Percentiles rank a stretch among this genome's conserved stretches.
Conservation (phyloP, 2,113 vertebrate species). For the Entomyzon cyanotis region DNA sequence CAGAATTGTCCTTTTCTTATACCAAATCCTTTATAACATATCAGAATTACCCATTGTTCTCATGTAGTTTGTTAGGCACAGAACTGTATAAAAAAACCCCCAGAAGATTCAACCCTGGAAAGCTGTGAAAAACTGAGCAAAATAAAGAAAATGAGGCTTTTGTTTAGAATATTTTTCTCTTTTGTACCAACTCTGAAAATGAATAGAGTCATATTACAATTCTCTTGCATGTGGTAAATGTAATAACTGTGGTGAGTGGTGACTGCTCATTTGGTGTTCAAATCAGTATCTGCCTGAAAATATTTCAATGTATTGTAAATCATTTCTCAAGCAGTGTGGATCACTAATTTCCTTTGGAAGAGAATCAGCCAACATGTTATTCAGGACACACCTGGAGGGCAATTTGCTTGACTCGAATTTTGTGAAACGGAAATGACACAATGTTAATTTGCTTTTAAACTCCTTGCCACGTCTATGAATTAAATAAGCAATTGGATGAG, state of each 20-base stretch:
- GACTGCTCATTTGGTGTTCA: neutral
- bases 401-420: slow-evolving; percentile 50
- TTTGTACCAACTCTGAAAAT: neutral
- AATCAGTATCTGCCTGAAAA: slow-evolving; percentile 11
- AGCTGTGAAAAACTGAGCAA: neutral
- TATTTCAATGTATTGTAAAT: neutral
- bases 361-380: neutral
- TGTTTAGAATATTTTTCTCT: neutral
- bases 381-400: slow-evolving; percentile 39
- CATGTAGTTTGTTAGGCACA: neutral
- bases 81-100: neutral
- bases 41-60: neutral
- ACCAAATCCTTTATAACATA: neutral
- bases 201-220: neutral
- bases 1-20: neutral
- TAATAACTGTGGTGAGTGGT: neutral
- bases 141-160: neutral
- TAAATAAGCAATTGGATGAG: slow-evolving; percentile 49
- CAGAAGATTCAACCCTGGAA: neutral
- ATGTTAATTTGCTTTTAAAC: slow-evolving; percentile 58
- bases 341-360: slow-evolving; percentile 28
- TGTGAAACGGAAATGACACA: slow-evolving; percentile 55
- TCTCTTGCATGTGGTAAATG: neutral
- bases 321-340: neutral
- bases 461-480: slow-evolving; percentile 36